Evolutionary conservation across 2,888 invertebrate genomes (phyloP).

Genomic region (Rotaria socialis): DNA sequence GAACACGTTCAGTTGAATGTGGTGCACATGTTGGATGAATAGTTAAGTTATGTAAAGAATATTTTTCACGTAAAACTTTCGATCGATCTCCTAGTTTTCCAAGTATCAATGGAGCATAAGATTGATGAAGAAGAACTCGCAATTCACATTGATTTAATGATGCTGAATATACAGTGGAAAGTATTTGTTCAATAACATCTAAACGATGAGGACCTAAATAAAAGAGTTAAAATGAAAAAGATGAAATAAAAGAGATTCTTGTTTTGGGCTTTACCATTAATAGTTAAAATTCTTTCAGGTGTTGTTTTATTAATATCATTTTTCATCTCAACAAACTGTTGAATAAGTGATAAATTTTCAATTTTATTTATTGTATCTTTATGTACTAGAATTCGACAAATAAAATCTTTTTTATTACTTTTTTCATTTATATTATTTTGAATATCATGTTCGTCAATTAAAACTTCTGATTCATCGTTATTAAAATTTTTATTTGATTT

Average conservation of each 20-base stretch:
- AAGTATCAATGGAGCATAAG: constrained; percentile 10
- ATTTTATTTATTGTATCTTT: neutral
- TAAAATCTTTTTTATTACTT: neutral
- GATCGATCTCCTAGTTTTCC: constrained; percentile 31
- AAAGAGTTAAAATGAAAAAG: neutral
- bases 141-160: neutral
- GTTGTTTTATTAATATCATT: neutral
- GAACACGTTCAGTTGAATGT: constrained; percentile 22
- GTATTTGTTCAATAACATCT: constrained; percentile 23
- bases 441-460: neutral
- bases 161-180: neutral
- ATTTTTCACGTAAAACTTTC: constrained; percentile 11
- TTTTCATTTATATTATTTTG: neutral
- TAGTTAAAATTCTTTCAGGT: constrained; percentile 20
- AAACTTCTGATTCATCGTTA: neutral
- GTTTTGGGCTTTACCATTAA: neutral
- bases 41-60: constrained; percentile 1
- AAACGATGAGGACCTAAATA: neutral
- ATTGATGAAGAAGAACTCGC: neutral
- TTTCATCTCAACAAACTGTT: neutral
- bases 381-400: neutral
- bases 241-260: too few species aligned
- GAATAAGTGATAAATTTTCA: neutral
- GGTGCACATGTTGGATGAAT: constrained; percentile 23
- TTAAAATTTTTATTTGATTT: neutral